Conservation (phyloP, 2,888 invertebrate genomes). For the Serrognathus titanus region DNA sequence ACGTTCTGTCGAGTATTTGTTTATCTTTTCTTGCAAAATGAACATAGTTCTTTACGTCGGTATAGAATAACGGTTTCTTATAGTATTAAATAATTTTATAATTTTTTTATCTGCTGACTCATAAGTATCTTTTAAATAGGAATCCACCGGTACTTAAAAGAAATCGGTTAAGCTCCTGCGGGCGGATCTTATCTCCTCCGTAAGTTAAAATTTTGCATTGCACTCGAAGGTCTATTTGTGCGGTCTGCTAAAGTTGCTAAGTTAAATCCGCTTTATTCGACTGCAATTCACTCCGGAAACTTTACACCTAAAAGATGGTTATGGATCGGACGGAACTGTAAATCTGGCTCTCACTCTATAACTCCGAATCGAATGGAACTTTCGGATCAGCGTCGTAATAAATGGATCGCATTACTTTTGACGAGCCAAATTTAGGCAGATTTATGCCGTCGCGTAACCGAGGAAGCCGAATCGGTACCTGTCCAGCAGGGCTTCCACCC, state of each 20-base stretch:
- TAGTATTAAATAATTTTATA: no score
- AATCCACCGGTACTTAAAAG: no score
- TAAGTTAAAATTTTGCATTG: neutral
- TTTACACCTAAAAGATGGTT: conserved; percentile 21
- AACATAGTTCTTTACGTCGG: no score
- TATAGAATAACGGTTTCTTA: no score
- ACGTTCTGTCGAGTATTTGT: no score
- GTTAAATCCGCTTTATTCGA: conserved; percentile 28
- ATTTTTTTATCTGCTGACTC: no score
- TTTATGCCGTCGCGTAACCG: conserved; percentile 8
- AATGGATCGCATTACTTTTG: conserved; percentile 13
- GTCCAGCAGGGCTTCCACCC: conserved; percentile 38
- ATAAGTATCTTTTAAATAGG: no score
- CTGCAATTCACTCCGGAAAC: conserved; percentile 22
- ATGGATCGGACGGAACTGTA: conserved; percentile 22
- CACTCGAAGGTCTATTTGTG: conserved; percentile 1
- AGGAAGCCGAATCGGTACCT: conserved; percentile 27
- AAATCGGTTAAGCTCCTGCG: no score
- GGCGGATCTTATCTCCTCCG: neutral
- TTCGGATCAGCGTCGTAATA: conserved; percentile 13
- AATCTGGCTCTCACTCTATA: conserved; percentile 21
- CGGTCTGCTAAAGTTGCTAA: conserved; percentile 15
- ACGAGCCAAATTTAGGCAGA: conserved; percentile 7
- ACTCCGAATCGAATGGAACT: conserved; percentile 18
- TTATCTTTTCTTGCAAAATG: no score